Percentiles rank a stretch among this genome's conserved stretches.
Evolutionary conservation across 2,888 invertebrate species (phyloP).

Genomic region (Argynnis bischoffii): DNA sequence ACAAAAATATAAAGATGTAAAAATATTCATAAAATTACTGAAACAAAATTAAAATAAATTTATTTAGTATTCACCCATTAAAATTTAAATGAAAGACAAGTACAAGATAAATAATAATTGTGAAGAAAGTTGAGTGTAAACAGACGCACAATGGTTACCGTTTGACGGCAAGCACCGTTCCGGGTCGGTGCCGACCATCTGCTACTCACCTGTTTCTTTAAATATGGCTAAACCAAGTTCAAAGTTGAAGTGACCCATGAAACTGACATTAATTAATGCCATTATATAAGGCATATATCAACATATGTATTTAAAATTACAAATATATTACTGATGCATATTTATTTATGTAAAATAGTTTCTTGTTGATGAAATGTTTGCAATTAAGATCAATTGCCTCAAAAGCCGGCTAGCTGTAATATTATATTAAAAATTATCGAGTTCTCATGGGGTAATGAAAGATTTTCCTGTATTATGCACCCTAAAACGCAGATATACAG

Average conservation of each 20-base stretch:
- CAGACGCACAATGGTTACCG: slow-evolving; percentile 43
- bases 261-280: not conserved
- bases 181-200: slow-evolving; percentile 47
- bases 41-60: not conserved
- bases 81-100: slow-evolving; percentile 3
- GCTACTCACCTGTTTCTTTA: slow-evolving; percentile 31
- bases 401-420: no score
- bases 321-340: no score
- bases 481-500: no score
- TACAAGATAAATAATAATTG: slow-evolving; percentile 15
- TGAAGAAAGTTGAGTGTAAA: slow-evolving; percentile 27
- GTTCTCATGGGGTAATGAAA: no score
- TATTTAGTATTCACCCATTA: slow-evolving; percentile 1
- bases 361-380: no score
- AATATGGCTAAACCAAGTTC: slow-evolving; percentile 5
- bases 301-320: no score
- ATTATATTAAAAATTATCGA: no score
- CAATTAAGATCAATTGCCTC: no score
- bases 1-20: not conserved
- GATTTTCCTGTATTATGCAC: no score
- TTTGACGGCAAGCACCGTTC: slow-evolving; percentile 43
- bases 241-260: not conserved
- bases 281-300: no score
- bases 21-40: not conserved
- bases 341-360: no score